phyloP scores from a whole-genome alignment of 2,113 vertebrate genomes.

The Echinops telfairi region DNA sequence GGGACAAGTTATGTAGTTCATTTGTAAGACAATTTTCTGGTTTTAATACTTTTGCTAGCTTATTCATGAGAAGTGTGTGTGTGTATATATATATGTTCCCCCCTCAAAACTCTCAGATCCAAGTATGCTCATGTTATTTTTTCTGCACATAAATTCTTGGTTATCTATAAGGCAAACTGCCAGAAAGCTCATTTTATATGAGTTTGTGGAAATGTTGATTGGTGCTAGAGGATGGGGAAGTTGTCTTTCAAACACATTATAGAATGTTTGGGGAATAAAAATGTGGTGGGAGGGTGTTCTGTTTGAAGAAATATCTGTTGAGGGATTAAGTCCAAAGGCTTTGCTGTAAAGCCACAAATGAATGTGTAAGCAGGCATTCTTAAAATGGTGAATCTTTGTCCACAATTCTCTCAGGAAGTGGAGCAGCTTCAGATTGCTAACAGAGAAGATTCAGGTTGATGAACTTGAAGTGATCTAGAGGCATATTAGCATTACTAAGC shows the following conservation, averaged over 20 bases:
- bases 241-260: not conserved
- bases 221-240: no score
- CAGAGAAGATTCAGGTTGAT: not conserved
- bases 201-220: not conserved
- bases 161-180: not conserved
- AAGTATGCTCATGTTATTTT: not conserved
- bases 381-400: not conserved
- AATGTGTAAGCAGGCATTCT: not conserved
- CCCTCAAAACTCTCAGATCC: constrained; percentile 37
- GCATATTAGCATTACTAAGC: not conserved
- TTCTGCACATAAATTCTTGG: constrained; percentile 21
- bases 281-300: not conserved
- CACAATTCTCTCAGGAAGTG: not conserved
- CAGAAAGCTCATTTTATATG: not conserved
- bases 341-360: constrained; percentile 34
- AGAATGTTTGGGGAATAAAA: not conserved
- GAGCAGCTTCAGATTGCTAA: not conserved
- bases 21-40: constrained; percentile 23
- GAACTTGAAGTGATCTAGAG: not conserved
- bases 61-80: not conserved
- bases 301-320: constrained; percentile 17
- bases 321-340: not conserved
- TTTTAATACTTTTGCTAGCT: constrained; percentile 3
- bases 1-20: not conserved
- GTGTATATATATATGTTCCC: no score